Base-by-base conservation (phyloP, 1,140 invertebrate genomes). In the Drosophila yakuba region DNA sequence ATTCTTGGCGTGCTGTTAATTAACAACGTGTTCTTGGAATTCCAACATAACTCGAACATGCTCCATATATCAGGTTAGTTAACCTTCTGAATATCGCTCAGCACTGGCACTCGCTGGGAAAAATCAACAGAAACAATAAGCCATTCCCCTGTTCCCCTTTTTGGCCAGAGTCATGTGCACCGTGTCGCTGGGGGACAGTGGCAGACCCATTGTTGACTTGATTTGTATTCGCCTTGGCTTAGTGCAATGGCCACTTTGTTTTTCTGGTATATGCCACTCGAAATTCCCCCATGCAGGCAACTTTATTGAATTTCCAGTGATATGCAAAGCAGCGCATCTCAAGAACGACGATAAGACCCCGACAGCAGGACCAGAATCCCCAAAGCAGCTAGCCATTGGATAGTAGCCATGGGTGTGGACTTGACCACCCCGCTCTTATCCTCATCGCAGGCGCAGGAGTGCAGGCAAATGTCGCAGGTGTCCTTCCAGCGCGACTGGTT, bases 221-320 rank as follows among this genome's bases (percentile, higher is more conserved):
- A 84, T 84, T 84, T 84, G 81, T 80, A 85, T 84, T 77, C 66
- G 77, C 56, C 73, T 68, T 76, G 78, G 74, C 74, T 71, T 48
- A 56, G 43, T 68, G 62, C 81, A 84, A 73, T 35, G 59, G 73
- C 81, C 80, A 84, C 73, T 84, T 75, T 73, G 72, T 59, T 67
- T 77, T 79, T 48, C 15, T 15, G 61, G 54, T 63, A 58, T 63
- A 39, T 20, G 17, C 23, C 55, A 74, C 73, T 85, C 74, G 77
- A 59, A 74, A 85, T 74, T 71, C 57, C 75, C 82, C 15, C 39
- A 50, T 60, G 66, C 43, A 54, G 43, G 58, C 36, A 58, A 51
- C 45, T 54, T 56, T 55, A 43, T 36, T 59, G 77, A 55, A 75
- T 71, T 50, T 71, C 36, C 51, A 58, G 36, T 38, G 44, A 48